A percentile compares a stretch with the other conserved stretches of the same genome.
These are phyloP conservation scores for Anhinga rufa DNA, from an alignment of 2,113 vertebrate species.

Conservation along the genomic window DNA sequence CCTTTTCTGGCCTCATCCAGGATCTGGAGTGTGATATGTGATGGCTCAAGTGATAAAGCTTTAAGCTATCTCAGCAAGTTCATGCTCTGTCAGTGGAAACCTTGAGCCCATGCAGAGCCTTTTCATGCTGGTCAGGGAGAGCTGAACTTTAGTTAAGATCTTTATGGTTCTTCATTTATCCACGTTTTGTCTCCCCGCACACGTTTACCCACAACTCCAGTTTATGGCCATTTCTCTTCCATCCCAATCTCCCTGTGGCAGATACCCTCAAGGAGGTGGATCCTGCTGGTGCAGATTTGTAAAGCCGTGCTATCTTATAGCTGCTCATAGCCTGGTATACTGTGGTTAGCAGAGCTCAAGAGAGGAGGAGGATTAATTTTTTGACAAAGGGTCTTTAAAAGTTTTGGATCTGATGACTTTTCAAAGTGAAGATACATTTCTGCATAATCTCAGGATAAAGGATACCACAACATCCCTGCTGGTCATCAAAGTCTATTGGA, in stretches of 20 bases:
- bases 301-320: not conserved
- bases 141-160: not conserved
- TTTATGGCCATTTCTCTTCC: not conserved
- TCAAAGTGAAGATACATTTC: not conserved
- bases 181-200: fast-evolving
- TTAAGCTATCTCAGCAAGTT: not conserved
- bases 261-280: not conserved
- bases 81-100: not conserved
- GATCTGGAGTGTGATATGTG: not conserved
- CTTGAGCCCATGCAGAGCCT: not conserved
- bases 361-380: not conserved
- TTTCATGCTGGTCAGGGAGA: not conserved
- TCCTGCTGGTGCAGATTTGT: not conserved
- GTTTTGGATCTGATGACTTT: not conserved
- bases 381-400: not conserved
- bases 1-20: not conserved
- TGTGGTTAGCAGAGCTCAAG: not conserved
- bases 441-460: not conserved
- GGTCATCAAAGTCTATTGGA: not conserved
- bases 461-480: not conserved
- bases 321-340: not conserved
- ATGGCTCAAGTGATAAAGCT: not conserved
- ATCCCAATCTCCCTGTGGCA: not conserved
- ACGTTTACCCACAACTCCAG: not conserved
- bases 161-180: not conserved